Evolutionary conservation across 2,888 invertebrate species (phyloP).

Genomic region (Macaria notata): DNA sequence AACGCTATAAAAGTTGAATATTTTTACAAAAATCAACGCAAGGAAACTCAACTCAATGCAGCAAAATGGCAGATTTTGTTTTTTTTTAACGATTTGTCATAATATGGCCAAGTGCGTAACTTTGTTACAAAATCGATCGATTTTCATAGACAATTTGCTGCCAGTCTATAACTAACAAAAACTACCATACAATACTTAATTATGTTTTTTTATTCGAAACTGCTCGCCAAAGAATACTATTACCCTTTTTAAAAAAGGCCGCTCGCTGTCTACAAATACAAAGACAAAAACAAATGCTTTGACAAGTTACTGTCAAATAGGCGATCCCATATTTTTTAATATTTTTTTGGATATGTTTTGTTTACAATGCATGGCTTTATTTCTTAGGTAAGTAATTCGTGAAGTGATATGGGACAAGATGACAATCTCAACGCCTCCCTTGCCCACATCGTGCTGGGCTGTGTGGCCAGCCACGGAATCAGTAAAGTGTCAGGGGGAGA

Average conservation of each 20-base stretch:
- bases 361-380: constrained; percentile 25
- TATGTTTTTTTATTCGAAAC: too few species aligned
- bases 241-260: too few species aligned
- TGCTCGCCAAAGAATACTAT: too few species aligned
- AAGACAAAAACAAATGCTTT: too few species aligned
- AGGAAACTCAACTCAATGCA: constrained; percentile 46
- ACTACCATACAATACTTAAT: too few species aligned
- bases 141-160: background rate
- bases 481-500: constrained; percentile 41
- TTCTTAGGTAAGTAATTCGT: constrained; percentile 26
- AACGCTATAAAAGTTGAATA: constrained; percentile 34
- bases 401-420: constrained; percentile 52
- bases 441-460: constrained; percentile 60
- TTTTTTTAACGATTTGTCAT: constrained; percentile 20
- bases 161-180: too few species aligned
- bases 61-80: constrained; percentile 67
- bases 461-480: constrained; percentile 57
- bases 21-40: constrained; percentile 50
- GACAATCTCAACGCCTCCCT: constrained; percentile 57
- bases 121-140: constrained; percentile 3
- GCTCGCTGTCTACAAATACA: too few species aligned
- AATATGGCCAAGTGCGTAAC: background rate
- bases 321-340: constrained; percentile 13
- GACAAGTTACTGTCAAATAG: too few species aligned
- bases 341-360: constrained; percentile 10